Conservation (phyloP, 2,888 invertebrate species). For the Helicoverpa assulta region DNA sequence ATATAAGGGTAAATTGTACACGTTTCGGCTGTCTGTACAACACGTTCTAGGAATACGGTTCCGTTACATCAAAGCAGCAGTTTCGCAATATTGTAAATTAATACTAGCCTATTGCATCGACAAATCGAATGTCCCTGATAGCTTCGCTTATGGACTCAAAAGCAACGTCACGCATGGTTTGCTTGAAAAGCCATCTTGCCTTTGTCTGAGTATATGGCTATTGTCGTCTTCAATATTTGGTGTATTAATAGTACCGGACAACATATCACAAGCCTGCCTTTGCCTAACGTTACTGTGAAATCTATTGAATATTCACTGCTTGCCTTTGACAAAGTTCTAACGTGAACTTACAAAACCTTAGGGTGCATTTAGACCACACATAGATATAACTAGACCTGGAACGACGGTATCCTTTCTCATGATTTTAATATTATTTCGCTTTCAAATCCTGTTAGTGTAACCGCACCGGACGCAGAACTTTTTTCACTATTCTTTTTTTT, state of each 20-base stretch:
- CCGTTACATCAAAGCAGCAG: too few relatives aligned
- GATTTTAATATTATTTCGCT: too few relatives aligned
- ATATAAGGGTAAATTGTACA: too few relatives aligned
- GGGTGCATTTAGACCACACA: too few relatives aligned
- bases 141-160: background rate
- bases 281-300: background rate
- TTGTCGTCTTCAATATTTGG: background rate
- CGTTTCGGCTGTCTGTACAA: too few relatives aligned
- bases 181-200: background rate
- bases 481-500: too few relatives aligned
- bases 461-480: too few relatives aligned
- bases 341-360: background rate
- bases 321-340: background rate
- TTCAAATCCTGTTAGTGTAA: too few relatives aligned
- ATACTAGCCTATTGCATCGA: background rate
- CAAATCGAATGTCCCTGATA: background rate
- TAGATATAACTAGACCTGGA: too few relatives aligned
- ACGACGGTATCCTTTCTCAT: too few relatives aligned
- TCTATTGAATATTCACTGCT: background rate
- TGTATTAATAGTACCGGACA: background rate
- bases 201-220: background rate
- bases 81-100: background rate
- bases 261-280: background rate
- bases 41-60: too few relatives aligned
- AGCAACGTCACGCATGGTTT: background rate